Evolutionary conservation across 35 echinoderm and acorn worm species (phyloP).

Genomic region (Stichopus chloronotus): DNA sequence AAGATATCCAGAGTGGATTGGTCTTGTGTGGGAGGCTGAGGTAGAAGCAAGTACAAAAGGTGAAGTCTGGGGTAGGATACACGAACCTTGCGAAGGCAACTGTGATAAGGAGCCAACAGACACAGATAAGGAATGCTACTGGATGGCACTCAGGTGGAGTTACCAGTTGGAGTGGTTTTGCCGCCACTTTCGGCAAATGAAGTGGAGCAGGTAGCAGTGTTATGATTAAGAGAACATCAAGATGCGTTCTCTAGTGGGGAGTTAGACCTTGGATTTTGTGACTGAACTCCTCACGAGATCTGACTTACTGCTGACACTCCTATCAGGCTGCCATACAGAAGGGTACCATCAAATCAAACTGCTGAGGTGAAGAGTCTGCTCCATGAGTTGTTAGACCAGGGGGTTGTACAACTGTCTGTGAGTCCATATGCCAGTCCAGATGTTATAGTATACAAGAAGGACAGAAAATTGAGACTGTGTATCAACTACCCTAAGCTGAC

Average conservation of each 20-base stretch:
- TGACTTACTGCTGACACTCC: slow-evolving; percentile 17
- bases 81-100: not conserved
- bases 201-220: not conserved
- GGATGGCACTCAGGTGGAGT: not conserved
- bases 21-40: not conserved
- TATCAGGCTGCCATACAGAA: slow-evolving; percentile 55
- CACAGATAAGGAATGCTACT: not conserved
- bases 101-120: not conserved
- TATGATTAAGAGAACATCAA: not conserved
- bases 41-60: not conserved
- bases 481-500: slow-evolving; percentile 75
- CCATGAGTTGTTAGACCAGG: slow-evolving; percentile 61
- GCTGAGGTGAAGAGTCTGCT: slow-evolving; percentile 57
- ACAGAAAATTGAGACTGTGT: slow-evolving; percentile 62
- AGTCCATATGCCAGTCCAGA: slow-evolving; percentile 80
- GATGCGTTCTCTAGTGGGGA: not conserved
- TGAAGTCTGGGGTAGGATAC: not conserved
- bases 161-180: not conserved
- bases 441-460: slow-evolving; percentile 64
- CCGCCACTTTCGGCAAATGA: not conserved
- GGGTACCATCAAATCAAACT: slow-evolving; percentile 58
- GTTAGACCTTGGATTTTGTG: slow-evolving; percentile 63
- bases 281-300: slow-evolving; percentile 56
- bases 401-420: slow-evolving; percentile 46
- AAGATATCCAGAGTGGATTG: not conserved